A percentile compares a stretch with the other conserved stretches of the same genome.
phyloP scores from a whole-genome alignment of 1,140 invertebrate species.

The Ericerus pela region DNA sequence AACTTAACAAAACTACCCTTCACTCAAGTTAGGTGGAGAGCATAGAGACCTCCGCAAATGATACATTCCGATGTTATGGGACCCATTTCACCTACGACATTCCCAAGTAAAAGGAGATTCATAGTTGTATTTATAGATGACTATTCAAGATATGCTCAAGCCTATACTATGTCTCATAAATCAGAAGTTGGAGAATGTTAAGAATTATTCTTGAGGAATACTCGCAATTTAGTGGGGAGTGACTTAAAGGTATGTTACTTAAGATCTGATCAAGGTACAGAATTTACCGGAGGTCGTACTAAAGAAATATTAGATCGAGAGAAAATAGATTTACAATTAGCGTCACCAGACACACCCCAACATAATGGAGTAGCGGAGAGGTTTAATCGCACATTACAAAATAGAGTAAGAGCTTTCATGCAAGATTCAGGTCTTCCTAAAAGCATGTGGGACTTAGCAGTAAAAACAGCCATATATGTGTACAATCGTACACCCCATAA shows the following conservation, averaged over 20 bases:
- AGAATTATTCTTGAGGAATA: neutral
- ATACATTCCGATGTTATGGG: neutral
- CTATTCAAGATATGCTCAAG: neutral
- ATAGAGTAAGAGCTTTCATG: too few species aligned
- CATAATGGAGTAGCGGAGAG: too few species aligned
- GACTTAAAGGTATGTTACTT: neutral
- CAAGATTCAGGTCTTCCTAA: too few species aligned
- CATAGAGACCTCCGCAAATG: neutral
- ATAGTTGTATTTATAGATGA: neutral
- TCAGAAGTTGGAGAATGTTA: neutral
- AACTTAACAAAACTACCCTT: neutral
- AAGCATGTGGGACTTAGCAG: too few species aligned
- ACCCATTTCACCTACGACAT: neutral
- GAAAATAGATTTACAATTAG: too few species aligned
- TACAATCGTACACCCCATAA: too few species aligned
- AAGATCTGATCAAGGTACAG: neutral
- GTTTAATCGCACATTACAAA: too few species aligned
- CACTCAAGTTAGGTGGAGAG: neutral
- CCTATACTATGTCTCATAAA: neutral
- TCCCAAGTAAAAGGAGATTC: neutral
- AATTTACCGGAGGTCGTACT: neutral
- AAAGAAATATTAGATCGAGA: too few species aligned
- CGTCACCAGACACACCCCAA: too few species aligned
- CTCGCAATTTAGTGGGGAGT: neutral
- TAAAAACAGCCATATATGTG: too few species aligned